These are phyloP conservation scores for Tokudaia muenninki DNA, from an alignment of 2,797 vertebrate genomes.

Conservation along the genomic window DNA sequence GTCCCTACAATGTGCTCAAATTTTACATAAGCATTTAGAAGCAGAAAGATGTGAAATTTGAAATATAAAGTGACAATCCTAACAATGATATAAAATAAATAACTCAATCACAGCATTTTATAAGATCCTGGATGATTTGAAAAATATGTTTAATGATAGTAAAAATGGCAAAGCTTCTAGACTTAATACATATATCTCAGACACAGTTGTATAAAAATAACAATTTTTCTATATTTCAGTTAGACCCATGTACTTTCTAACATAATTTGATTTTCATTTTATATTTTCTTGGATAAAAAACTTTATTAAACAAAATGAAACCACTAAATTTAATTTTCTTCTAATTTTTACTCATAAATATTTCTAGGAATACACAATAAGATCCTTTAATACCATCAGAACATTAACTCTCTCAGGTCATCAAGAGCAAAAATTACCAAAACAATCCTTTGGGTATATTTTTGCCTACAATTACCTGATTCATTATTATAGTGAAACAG, in stretches of 20 bases:
- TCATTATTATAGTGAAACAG: neutral
- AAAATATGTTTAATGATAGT: neutral
- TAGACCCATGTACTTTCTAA: neutral
- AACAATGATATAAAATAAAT: slow-evolving; percentile 3
- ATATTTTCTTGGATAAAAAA: neutral
- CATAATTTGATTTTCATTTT: neutral
- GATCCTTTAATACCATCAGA: neutral
- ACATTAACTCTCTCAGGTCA: neutral
- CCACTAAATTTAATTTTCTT: neutral
- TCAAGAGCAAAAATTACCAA: neutral
- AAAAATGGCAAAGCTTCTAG: neutral
- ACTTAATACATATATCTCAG: neutral
- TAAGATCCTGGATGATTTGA: neutral
- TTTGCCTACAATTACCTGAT: neutral
- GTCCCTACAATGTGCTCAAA: neutral
- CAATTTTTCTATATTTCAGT: neutral
- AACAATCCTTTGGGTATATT: neutral
- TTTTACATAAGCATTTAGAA: neutral
- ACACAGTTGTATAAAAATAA: neutral
- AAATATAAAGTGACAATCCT: neutral
- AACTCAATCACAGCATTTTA: neutral
- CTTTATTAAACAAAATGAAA: neutral
- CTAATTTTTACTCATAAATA: neutral
- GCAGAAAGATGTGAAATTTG: neutral
- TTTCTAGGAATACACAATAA: neutral